Percentiles rank a stretch among this genome's conserved stretches.
These are phyloP conservation scores for Aldrovandia affinis DNA, from an alignment of 2,797 vertebrate species.

Conservation along the genomic window DNA sequence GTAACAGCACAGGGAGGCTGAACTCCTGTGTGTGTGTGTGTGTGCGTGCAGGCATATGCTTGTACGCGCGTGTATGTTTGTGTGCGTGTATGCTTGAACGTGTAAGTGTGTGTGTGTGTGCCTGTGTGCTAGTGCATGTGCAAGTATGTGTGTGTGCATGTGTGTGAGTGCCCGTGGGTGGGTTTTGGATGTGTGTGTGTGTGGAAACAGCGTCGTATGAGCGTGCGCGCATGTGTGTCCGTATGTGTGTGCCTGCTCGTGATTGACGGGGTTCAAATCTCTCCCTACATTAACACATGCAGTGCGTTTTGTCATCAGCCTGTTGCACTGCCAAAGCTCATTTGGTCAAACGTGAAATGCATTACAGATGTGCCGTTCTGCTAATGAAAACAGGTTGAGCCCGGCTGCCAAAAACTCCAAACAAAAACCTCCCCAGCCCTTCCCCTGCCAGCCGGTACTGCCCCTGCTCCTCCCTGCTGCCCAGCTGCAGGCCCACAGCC, in stretches of 20 bases:
- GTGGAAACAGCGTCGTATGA: conserved; percentile 24
- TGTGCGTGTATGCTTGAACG: conserved; percentile 3
- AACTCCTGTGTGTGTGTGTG: conserved; percentile 11
- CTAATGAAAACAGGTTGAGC: conserved; percentile 50
- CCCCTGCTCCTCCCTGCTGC: background rate
- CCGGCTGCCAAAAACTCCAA: conserved; percentile 62
- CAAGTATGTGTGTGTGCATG: background rate
- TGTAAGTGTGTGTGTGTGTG: conserved; percentile 1
- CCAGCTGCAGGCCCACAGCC: conserved; percentile 21
- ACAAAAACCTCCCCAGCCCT: conserved; percentile 60
- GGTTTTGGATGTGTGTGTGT: background rate
- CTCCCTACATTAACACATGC: conserved; percentile 66
- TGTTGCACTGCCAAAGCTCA: conserved; percentile 71
- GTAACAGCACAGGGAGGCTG: background rate
- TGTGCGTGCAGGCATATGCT: conserved; percentile 24
- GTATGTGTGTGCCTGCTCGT: conserved; percentile 5
- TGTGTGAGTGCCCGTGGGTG: conserved; percentile 28
- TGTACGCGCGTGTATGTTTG: background rate
- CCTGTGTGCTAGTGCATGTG: conserved; percentile 33
- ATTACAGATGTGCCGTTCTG: conserved; percentile 72
- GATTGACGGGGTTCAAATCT: conserved; percentile 62
- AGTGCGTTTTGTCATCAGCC: conserved; percentile 69
- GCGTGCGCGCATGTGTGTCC: conserved; percentile 30
- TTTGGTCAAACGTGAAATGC: conserved; percentile 72
- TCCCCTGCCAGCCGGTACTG: conserved; percentile 21